Evolutionary conservation across 1,140 invertebrate species (phyloP).

Genomic region (Drosophila mojavensis): DNA sequence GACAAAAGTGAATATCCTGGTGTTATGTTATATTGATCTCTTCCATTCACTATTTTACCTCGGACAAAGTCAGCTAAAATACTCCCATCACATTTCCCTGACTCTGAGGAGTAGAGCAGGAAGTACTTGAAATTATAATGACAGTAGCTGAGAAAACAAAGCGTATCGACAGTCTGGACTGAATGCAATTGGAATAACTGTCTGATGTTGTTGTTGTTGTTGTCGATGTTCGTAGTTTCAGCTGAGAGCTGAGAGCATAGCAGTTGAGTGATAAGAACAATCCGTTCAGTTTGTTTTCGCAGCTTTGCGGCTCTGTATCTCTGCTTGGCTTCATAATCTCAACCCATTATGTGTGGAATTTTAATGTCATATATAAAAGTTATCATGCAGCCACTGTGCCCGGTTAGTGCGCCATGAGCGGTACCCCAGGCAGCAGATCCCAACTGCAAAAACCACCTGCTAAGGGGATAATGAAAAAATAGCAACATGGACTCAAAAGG

Average conservation of each 20-base stretch:
- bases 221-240: conserved; percentile 10
- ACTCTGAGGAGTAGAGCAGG: background rate
- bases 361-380: conserved; percentile 61
- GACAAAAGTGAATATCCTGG: too few species aligned
- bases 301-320: conserved; percentile 14
- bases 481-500: conserved; percentile 46
- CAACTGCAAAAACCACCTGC: background rate
- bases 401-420: conserved; percentile 54
- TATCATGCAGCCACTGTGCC: conserved; percentile 50
- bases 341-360: conserved; percentile 41
- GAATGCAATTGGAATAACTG: conserved; percentile 21
- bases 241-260: conserved; percentile 22
- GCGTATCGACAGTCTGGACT: conserved; percentile 25
- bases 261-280: conserved; percentile 31
- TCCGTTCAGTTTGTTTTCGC: conserved; percentile 19
- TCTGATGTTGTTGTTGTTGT: background rate
- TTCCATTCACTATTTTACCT: too few species aligned
- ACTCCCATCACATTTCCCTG: too few species aligned
- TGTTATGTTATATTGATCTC: too few species aligned
- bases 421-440: conserved; percentile 6
- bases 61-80: too few species aligned
- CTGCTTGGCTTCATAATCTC: conserved; percentile 29
- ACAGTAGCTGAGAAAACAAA: conserved; percentile 31
- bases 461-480: conserved; percentile 23
- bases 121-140: conserved; percentile 19